A percentile compares a stretch with the other conserved stretches of the same genome.
Conservation (phyloP, 2,113 vertebrate species). For the Scopus umbretta region DNA sequence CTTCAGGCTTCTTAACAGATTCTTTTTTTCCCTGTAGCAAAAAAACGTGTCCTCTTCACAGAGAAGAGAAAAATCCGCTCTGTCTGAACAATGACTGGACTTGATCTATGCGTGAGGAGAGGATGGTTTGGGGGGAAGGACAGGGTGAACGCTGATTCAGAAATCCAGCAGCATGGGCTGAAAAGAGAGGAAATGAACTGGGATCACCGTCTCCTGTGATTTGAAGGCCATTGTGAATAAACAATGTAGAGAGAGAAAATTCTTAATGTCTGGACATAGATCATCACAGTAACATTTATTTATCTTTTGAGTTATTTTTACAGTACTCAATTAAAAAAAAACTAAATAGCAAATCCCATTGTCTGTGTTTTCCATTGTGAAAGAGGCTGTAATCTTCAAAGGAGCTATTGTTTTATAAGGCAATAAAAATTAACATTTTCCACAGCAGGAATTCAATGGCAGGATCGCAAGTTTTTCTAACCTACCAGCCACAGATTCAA, state of each 20-base stretch:
- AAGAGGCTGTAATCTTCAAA: conserved; percentile 62
- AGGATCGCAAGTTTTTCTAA: conserved; percentile 42
- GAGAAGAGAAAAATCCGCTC: conserved; percentile 95
- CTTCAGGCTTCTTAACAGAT: conserved; percentile 12
- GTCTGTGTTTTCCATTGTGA: conserved; percentile 65
- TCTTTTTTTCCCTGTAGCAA: conserved; percentile 76
- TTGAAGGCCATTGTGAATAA: conserved; percentile 72
- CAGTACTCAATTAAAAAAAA: conserved; percentile 72
- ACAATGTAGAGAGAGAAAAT: conserved; percentile 71
- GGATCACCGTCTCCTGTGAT: conserved; percentile 67
- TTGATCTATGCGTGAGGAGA: conserved; percentile 58
- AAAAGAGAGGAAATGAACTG: conserved; percentile 66
- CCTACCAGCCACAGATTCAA: not conserved
- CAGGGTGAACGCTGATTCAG: conserved; percentile 39
- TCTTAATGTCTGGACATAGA: conserved; percentile 68
- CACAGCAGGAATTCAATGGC: conserved; percentile 51
- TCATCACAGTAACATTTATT: conserved; percentile 71
- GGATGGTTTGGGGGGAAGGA: conserved; percentile 17
- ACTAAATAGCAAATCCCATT: conserved; percentile 73
- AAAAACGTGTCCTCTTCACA: conserved; percentile 88
- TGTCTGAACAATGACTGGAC: conserved; percentile 70
- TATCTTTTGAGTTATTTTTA: conserved; percentile 75
- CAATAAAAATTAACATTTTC: conserved; percentile 65
- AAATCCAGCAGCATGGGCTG: conserved; percentile 46
- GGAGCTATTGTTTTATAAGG: conserved; percentile 65